These are phyloP conservation scores for Podarcis raffonei DNA, from an alignment of 2,113 vertebrate species.

Conservation along the genomic window DNA sequence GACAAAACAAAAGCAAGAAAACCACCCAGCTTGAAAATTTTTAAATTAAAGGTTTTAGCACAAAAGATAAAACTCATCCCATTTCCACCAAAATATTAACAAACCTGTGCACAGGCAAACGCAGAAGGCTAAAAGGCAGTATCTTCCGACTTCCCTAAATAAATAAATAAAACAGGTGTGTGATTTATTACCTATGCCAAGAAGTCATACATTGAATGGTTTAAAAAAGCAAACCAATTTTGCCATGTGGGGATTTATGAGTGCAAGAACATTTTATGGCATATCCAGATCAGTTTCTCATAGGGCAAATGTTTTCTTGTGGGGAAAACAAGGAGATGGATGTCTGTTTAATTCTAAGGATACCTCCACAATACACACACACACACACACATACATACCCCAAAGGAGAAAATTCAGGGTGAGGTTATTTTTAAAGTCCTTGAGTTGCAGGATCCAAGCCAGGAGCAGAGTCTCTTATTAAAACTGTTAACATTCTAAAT, in stretches of 20 bases:
- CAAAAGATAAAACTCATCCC: not conserved
- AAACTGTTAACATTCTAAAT: not conserved
- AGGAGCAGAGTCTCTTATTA: not conserved
- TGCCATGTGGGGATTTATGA: constrained; percentile 39
- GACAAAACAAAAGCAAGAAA: not conserved
- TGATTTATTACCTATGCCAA: constrained; percentile 42
- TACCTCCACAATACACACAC: not conserved
- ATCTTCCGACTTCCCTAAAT: not conserved
- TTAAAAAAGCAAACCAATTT: constrained; percentile 43
- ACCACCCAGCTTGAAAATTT: not conserved
- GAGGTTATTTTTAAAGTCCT: not conserved
- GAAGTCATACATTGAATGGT: constrained; percentile 38
- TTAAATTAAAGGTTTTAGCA: not conserved
- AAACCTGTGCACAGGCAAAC: not conserved
- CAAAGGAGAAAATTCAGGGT: not conserved
- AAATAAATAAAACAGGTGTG: not conserved
- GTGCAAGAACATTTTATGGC: constrained; percentile 33
- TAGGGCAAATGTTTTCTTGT: constrained; percentile 26
- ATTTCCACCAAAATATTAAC: constrained; percentile 1
- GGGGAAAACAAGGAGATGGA: constrained; percentile 16
- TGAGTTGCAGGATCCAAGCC: not conserved
- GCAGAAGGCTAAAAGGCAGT: not conserved
- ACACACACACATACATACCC: no score
- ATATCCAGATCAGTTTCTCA: constrained; percentile 36
- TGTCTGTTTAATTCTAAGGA: constrained; percentile 17